Percentiles rank a stretch among this genome's conserved stretches.
phyloP scores from a whole-genome alignment of 2,113 vertebrate species.

The Raja brachyura region DNA sequence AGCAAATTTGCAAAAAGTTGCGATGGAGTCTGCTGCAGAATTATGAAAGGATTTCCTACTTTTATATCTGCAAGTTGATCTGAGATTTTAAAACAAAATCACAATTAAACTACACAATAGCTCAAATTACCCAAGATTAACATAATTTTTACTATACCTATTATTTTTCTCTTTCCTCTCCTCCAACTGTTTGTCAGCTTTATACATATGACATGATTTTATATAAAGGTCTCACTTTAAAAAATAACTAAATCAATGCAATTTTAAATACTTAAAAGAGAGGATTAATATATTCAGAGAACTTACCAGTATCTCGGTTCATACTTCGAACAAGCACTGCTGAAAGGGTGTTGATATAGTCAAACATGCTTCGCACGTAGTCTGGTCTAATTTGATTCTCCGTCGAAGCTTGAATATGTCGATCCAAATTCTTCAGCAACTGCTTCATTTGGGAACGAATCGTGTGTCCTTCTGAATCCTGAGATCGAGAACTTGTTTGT shows the following conservation, averaged over 20 bases:
- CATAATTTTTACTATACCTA: background rate
- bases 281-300: background rate
- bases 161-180: background rate
- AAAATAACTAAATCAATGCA: background rate
- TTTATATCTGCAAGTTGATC: constrained; percentile 67
- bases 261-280: background rate
- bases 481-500: constrained; percentile 69
- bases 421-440: constrained; percentile 69
- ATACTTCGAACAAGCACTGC: constrained; percentile 72
- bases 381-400: constrained; percentile 47
- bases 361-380: constrained; percentile 71
- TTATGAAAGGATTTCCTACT: constrained; percentile 84
- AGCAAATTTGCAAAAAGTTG: constrained; percentile 82
- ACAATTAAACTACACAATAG: background rate
- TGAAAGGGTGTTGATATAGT: constrained; percentile 73
- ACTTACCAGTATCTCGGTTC: constrained; percentile 67
- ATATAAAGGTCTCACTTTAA: background rate
- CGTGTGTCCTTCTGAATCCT: constrained; percentile 68
- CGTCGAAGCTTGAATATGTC: constrained; percentile 50
- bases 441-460: constrained; percentile 71
- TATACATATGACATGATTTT: background rate
- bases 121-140: background rate
- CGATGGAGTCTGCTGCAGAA: constrained; percentile 78
- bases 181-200: too few species aligned
- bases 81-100: constrained; percentile 45